These are phyloP conservation scores for Tyto alba DNA, from an alignment of 2,113 vertebrate genomes.

Conservation along the genomic window DNA sequence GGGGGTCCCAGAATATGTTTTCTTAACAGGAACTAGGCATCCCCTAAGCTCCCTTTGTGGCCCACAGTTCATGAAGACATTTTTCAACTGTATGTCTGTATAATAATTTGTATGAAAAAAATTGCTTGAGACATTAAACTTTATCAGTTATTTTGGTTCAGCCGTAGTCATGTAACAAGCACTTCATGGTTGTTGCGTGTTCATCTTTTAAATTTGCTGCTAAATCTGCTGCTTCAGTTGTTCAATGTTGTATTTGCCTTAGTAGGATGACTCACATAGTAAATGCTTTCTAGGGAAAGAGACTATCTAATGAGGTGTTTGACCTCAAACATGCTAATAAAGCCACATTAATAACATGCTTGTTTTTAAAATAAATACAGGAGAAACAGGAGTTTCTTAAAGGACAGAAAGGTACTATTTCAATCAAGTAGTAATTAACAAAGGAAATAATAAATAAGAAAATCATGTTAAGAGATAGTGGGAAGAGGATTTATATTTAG, in stretches of 20 bases:
- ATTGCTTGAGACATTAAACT: neutral
- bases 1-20: neutral
- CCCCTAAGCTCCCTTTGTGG: neutral
- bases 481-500: neutral
- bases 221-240: neutral
- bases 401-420: neutral
- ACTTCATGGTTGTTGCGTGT: neutral
- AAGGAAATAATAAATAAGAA: neutral
- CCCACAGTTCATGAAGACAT: neutral
- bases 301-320: neutral
- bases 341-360: neutral
- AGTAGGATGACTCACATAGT: neutral
- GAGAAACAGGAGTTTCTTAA: neutral
- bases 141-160: neutral
- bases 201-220: neutral
- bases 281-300: neutral
- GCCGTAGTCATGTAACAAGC: neutral
- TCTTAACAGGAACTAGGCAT: neutral
- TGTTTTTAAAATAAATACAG: neutral
- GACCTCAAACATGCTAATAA: neutral
- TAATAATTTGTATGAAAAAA: neutral
- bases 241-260: neutral
- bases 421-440: neutral
- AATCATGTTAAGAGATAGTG: neutral
- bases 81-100: neutral